Base-by-base conservation (phyloP, 1,140 invertebrate species). In the Muscidifurax raptorellus region DNA sequence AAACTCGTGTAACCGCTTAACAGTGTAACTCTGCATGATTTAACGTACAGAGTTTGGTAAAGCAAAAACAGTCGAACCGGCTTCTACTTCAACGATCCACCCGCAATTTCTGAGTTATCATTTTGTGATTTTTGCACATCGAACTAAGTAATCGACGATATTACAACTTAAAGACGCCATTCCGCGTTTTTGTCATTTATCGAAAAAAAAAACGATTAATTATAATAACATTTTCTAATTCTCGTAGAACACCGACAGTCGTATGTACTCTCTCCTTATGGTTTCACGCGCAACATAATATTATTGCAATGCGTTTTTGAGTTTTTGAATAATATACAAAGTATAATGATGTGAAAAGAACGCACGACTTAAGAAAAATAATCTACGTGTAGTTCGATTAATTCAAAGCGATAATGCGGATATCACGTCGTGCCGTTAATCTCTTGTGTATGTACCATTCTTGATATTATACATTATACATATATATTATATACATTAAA, bases 211-310 rank as follows among this genome's bases (percentile, higher is more conserved):
- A n/a, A n/a, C n/a, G n/a, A 30, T 69, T 30, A 30, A 69, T 30
- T 12, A 13, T 27, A 76, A 47, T 76, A 77, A 59, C 12, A 30
- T 77, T 36, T 75, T 64, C 12, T 76, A 81, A 47, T 82, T 87
- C 75, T 75, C 40, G 32, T 59, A 85, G 59, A 87, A 32, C 74
- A 52, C 79, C 44, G 76, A 76, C 79, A 86, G 79, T 87, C 80
- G 72, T 88, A 87, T 81, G 47, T 89, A 86, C 86, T 89, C 85
- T 86, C 86, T 86, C 86, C 84, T 82, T 88, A 86, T 87, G 79
- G 15, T 83, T 66, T 78, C 28, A 27, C 66, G 44, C 30, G 28
- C 30, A 77, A 44, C 59, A 67, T 52, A 78, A 83, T 83, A 66
- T 72, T 74, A 83, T 81, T 64, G 32, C 69, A 25, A 67, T 76